Evolutionary conservation across 2,888 invertebrate species (phyloP), one percentile per base, ranked within the genome.

Genomic region (Drosophila emarginata): DNA sequence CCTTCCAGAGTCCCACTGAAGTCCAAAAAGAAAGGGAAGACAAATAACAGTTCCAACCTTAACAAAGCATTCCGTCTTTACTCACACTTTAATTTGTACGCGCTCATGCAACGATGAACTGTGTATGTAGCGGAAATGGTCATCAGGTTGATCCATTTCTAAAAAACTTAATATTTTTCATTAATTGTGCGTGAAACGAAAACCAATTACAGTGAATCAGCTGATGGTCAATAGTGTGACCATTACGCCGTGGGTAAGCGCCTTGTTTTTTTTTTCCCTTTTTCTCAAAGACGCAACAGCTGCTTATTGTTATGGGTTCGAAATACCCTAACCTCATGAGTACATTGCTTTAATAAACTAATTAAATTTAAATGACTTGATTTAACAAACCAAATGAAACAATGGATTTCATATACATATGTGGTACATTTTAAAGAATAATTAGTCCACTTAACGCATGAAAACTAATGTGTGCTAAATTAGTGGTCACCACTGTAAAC

Each of bases 61-160:
- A 5, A 15, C 5, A 11, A 23, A 9, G 7, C 6, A 37, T 11
- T 2, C 9, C 2, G 4, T 2, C 4, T 11, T 4, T 78, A 93
- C 95, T 94, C 93, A 97, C 97, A 98, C 96, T 94, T 98, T 98
- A 77, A 98, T 96, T 93, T 97, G 96, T 40, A 98, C 94, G 91
- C 95, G 95, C 77, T 95, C 94, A 79, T 97, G 95, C 77, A 98
- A 92, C n/a, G 97, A 96, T 28, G 97, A 98, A 93, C 98, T 98
- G 90, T 98, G 97, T 26, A 98, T 95, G 90, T 96, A 97, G 89
- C 95, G 94, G 92, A 97, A 96, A 90, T 95, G 95, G 91, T 96
- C 96, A 80, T 95, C 95, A 71, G 95, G 93, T 36, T 88, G 89
- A 71, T 90, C 90, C 90, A 90, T 90, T 60, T 70, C 57, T 23